Evolutionary conservation across 2,797 vertebrate genomes (phyloP).

Genomic region (Lagorchestes hirsutus): DNA sequence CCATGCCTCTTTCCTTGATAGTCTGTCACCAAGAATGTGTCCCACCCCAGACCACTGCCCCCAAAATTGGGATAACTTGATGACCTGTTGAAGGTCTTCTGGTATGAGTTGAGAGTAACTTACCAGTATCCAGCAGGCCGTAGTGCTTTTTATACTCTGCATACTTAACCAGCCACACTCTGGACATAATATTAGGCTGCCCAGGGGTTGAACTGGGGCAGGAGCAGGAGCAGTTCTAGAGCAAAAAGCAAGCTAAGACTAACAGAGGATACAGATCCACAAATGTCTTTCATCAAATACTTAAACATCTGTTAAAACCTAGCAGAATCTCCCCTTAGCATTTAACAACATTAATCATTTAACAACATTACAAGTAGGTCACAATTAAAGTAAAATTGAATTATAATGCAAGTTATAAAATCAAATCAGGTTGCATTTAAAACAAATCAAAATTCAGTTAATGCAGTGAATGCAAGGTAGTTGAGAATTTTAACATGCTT

Average conservation of each 20-base stretch:
- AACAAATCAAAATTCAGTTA: not conserved
- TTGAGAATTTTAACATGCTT: not conserved
- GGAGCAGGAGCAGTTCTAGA: not conserved
- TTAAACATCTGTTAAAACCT: not conserved
- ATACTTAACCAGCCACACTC: not conserved
- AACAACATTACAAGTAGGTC: not conserved
- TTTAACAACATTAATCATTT: not conserved
- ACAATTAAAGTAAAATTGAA: not conserved
- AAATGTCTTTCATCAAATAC: not conserved
- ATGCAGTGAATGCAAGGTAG: not conserved
- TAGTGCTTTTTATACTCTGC: not conserved
- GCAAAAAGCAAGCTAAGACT: not conserved
- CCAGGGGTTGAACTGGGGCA: not conserved
- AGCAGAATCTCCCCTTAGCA: not conserved
- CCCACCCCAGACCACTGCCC: not conserved
- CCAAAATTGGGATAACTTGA: not conserved
- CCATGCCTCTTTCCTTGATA: not conserved
- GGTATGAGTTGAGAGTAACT: not conserved
- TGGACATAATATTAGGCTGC: not conserved
- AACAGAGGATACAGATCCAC: not conserved
- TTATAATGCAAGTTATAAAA: not conserved
- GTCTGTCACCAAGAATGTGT: not conserved
- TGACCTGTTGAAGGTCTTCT: not conserved
- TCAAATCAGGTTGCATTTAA: not conserved
- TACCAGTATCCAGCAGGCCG: not conserved